phyloP scores from a whole-genome alignment of 1,140 invertebrate species.

The Eciton burchellii region DNA sequence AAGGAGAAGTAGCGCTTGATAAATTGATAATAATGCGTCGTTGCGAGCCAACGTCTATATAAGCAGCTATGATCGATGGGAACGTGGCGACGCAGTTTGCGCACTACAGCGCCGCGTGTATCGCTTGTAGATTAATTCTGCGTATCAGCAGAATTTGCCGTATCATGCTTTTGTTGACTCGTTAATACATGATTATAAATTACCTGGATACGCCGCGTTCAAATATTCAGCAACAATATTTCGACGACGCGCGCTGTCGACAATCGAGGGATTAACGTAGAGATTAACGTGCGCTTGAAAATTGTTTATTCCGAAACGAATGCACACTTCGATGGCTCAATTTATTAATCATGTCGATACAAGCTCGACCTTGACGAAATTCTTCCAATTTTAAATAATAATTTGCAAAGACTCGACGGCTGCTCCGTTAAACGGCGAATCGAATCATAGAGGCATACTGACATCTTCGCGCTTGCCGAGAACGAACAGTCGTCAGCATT shows the following conservation, averaged over 20 bases:
- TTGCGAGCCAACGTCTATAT: conserved; percentile 29
- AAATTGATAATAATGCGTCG: conserved; percentile 51
- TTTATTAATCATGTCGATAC: not conserved
- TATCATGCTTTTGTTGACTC: conserved; percentile 45
- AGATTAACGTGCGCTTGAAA: not conserved
- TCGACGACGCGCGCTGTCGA: not conserved
- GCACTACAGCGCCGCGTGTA: conserved; percentile 1
- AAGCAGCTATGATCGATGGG: conserved; percentile 47
- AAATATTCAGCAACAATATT: conserved; percentile 37
- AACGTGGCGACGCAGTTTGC: conserved; percentile 25
- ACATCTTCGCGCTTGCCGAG: too few relatives aligned
- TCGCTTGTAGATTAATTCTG: conserved; percentile 46
- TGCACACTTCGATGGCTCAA: not conserved
- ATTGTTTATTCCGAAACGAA: conserved; percentile 14
- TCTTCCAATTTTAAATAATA: not conserved
- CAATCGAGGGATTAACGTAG: conserved; percentile 10
- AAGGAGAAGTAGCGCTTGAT: conserved; percentile 29
- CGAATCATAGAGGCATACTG: too few relatives aligned
- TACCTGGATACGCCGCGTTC: not conserved
- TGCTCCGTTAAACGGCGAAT: too few relatives aligned
- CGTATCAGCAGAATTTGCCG: conserved; percentile 40
- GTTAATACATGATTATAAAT: conserved; percentile 41
- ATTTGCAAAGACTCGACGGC: too few relatives aligned
- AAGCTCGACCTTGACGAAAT: too few relatives aligned
- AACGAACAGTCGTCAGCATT: too few relatives aligned